Evolutionary conservation across 2,888 invertebrate species (phyloP).

Genomic region (Athalia cordata): DNA sequence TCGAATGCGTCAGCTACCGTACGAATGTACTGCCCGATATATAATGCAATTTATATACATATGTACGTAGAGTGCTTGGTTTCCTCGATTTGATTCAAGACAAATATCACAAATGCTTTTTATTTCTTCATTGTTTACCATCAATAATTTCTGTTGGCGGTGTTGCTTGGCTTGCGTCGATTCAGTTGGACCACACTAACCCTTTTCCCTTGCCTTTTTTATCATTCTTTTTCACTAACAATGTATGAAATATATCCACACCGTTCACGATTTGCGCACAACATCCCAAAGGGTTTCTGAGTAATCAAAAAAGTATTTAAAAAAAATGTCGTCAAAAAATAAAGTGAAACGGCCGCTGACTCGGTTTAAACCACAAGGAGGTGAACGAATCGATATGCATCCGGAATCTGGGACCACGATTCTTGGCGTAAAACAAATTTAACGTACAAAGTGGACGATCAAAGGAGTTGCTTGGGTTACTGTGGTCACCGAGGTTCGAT

Average conservation of each 20-base stretch:
- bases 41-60: constrained; percentile 27
- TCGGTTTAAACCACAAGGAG: constrained; percentile 21
- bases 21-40: constrained; percentile 25
- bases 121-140: constrained; percentile 48
- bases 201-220: constrained; percentile 68
- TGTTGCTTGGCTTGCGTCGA: constrained; percentile 68
- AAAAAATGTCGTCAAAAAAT: constrained; percentile 8
- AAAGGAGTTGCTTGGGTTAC: constrained; percentile 70
- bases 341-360: constrained; percentile 11
- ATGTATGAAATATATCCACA: constrained; percentile 52
- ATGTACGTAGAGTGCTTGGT: constrained; percentile 47
- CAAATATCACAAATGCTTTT: constrained; percentile 51
- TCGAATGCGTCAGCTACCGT: constrained; percentile 24
- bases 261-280: constrained; percentile 31
- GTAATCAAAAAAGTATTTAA: constrained; percentile 14
- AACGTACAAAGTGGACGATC: constrained; percentile 27
- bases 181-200: constrained; percentile 72
- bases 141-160: constrained; percentile 58
- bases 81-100: constrained; percentile 49
- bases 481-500: constrained; percentile 72
- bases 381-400: constrained; percentile 16
- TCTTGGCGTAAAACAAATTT: constrained; percentile 24
- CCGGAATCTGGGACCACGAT: constrained; percentile 25
- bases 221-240: constrained; percentile 64
- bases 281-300: constrained; percentile 12